Conservation (phyloP, 37 sponge, comb jelly and placozoan genomes). For the Ianthella basta region DNA sequence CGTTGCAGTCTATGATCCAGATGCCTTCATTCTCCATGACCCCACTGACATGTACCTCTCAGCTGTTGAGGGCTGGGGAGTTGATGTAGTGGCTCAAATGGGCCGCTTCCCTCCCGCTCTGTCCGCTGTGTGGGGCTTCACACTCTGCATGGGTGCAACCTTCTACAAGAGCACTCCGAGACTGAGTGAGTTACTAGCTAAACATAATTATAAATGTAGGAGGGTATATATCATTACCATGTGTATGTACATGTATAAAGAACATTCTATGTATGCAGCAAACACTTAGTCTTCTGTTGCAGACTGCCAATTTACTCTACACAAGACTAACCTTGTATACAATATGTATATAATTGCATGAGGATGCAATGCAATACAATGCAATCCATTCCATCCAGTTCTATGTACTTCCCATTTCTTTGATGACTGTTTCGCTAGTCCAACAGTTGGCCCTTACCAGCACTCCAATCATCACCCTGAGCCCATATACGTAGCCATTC, state of each 20-base stretch:
- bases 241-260: neutral
- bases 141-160: neutral
- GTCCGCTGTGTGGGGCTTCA: constrained; percentile 2
- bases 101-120: neutral
- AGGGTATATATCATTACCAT: neutral
- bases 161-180: neutral
- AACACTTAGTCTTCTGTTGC: too few species aligned
- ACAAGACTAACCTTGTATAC: too few species aligned
- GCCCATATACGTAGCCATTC: too few species aligned
- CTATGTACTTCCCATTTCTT: too few species aligned
- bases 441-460: too few species aligned
- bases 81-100: neutral
- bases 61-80: neutral
- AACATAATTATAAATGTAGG: neutral
- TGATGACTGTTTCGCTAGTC: too few species aligned
- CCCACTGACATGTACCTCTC: neutral
- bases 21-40: neutral
- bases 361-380: too few species aligned
- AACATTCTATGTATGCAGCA: too few species aligned
- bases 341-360: too few species aligned
- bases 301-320: too few species aligned
- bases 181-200: neutral
- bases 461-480: too few species aligned
- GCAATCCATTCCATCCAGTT: too few species aligned
- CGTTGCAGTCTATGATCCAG: constrained; percentile 14